A percentile compares a stretch with the other conserved stretches of the same genome.
These are phyloP conservation scores for Cirrhinus mrigala DNA, from an alignment of 2,797 vertebrate species.

Conservation along the genomic window DNA sequence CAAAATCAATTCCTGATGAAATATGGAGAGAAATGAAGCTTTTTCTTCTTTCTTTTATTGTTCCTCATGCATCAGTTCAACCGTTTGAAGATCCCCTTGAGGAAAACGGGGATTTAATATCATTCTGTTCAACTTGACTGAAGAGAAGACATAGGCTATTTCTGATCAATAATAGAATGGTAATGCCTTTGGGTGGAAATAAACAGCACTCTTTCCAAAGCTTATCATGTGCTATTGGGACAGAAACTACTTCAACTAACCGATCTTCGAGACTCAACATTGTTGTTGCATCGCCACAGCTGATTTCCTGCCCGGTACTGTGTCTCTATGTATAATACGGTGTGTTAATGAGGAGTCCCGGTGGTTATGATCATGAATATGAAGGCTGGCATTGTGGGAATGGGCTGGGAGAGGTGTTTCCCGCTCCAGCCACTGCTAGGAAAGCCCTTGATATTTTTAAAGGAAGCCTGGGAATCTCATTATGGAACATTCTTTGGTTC, in stretches of 20 bases:
- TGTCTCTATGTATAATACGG: conserved; percentile 43
- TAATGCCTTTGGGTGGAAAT: conserved; percentile 50
- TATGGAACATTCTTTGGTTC: conserved; percentile 57
- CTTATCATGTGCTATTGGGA: conserved; percentile 45
- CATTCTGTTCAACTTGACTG: conserved; percentile 66
- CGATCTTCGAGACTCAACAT: not conserved
- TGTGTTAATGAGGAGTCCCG: conserved; percentile 62
- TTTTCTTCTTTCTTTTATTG: conserved; percentile 52
- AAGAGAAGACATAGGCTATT: conserved; percentile 64
- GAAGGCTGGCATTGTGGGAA: conserved; percentile 1
- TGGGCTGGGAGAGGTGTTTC: conserved; percentile 26
- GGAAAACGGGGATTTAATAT: conserved; percentile 61
- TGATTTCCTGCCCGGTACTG: conserved; percentile 5
- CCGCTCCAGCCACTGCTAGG: conserved; percentile 2
- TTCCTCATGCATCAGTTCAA: conserved; percentile 60
- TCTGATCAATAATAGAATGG: conserved; percentile 69
- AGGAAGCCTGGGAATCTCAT: conserved; percentile 50
- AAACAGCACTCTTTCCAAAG: conserved; percentile 55
- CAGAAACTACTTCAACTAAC: conserved; percentile 14
- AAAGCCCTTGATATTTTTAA: not conserved
- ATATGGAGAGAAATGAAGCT: conserved; percentile 50
- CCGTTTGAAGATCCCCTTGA: conserved; percentile 62
- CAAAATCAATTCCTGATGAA: conserved; percentile 53
- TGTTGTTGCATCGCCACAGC: not conserved
- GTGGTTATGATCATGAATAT: conserved; percentile 61